Evolutionary conservation across 2,113 vertebrate species (phyloP).

Genomic region (Trochalopteron elliotii): DNA sequence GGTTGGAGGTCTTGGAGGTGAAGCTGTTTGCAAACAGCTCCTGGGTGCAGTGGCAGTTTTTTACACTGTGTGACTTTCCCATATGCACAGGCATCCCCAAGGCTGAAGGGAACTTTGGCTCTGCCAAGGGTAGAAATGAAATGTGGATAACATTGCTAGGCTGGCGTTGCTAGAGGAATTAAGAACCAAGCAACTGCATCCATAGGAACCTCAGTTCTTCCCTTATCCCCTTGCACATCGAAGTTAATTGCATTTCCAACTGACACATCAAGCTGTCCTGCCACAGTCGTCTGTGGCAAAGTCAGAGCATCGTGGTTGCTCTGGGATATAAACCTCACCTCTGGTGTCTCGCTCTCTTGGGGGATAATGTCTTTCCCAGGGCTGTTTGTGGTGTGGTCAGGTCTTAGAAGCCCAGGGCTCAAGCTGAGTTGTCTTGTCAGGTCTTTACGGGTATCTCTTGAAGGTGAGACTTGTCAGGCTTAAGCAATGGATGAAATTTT

Average conservation of each 20-base stretch:
- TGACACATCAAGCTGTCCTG: slow-evolving; percentile 44
- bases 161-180: slow-evolving; percentile 42
- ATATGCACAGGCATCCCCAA: rapidly evolving
- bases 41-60: background rate
- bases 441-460: slow-evolving; percentile 16
- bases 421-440: background rate
- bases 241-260: slow-evolving; percentile 56
- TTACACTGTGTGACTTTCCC: background rate
- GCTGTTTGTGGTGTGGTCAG: background rate
- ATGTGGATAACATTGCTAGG: background rate
- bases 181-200: slow-evolving; percentile 53
- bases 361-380: background rate
- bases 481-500: slow-evolving; percentile 47
- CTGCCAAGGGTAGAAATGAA: background rate
- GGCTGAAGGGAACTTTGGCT: background rate
- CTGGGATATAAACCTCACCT: slow-evolving; percentile 15
- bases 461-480: slow-evolving; percentile 59
- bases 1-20: background rate
- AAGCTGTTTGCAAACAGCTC: background rate
- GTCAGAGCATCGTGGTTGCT: background rate
- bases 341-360: background rate
- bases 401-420: slow-evolving; percentile 8
- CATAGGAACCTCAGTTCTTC: slow-evolving; percentile 46
- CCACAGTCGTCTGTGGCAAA: background rate
- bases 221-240: background rate